Conservation (phyloP, 2,888 invertebrate species). For the Drosophila neutralis region DNA sequence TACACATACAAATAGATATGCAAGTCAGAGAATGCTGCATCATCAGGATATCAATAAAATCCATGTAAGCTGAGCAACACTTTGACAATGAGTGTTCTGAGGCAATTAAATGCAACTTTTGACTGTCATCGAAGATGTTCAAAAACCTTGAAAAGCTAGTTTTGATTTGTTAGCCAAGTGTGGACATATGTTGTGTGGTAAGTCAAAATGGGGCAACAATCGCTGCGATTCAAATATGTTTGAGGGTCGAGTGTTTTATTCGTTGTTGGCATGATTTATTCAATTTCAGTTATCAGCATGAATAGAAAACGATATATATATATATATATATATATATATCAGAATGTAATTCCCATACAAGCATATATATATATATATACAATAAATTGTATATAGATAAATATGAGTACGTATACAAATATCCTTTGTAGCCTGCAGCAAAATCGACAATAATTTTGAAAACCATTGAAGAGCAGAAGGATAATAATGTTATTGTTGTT, state of each 20-base stretch:
- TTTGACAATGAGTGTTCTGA: not conserved
- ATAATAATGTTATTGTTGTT: slow-evolving; percentile 46
- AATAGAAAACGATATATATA: slow-evolving; percentile 5
- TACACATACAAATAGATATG: not conserved
- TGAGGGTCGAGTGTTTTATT: slow-evolving; percentile 11
- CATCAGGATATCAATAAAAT: not conserved
- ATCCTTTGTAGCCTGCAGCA: slow-evolving; percentile 41
- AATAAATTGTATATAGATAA: slow-evolving; percentile 2
- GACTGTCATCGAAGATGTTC: not conserved
- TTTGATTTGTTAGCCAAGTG: not conserved
- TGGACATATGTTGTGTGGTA: not conserved
- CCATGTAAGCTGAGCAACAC: not conserved
- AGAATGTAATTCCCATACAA: not conserved
- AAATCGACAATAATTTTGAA: slow-evolving; percentile 60
- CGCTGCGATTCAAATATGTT: slow-evolving; percentile 3
- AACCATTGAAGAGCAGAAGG: slow-evolving; percentile 50
- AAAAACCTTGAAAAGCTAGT: not conserved
- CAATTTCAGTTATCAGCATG: slow-evolving; percentile 12
- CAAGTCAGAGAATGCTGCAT: not conserved
- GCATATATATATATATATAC: not conserved
- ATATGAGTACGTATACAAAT: slow-evolving; percentile 12
- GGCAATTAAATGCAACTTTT: not conserved
- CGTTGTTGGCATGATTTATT: slow-evolving; percentile 11
- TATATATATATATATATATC: not conserved
- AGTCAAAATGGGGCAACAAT: not conserved